A percentile compares a stretch with the other conserved stretches of the same genome.
Evolutionary conservation across 53 echinoderm and acorn worm species (phyloP).

Genomic region (Echinometra lucunter): DNA sequence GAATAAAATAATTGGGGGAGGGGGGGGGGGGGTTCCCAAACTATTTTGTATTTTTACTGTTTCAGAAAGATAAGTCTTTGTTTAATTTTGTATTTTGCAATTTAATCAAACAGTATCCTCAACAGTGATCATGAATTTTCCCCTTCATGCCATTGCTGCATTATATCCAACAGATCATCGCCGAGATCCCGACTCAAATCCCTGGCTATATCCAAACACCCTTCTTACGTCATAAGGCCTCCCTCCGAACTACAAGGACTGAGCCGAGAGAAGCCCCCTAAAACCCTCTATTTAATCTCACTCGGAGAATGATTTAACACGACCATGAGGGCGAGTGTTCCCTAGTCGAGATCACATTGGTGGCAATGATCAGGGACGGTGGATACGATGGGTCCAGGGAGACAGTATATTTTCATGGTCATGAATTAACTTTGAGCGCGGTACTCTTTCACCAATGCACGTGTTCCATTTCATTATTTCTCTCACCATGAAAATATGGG

Average conservation of each 20-base stretch:
- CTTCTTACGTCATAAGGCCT: neutral
- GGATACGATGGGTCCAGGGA: neutral
- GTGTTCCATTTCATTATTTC: slow-evolving; percentile 8
- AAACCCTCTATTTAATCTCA: neutral
- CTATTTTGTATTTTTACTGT: neutral
- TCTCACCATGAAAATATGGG: neutral
- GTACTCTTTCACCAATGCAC: neutral
- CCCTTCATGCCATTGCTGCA: neutral
- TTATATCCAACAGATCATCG: neutral
- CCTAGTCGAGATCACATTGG: neutral
- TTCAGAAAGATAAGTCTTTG: neutral
- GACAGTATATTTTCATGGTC: slow-evolving; percentile 15
- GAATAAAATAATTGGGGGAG: neutral
- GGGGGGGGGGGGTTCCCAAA: too few relatives aligned
- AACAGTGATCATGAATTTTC: neutral
- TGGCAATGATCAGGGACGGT: neutral
- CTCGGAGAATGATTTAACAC: slow-evolving; percentile 3
- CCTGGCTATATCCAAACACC: neutral
- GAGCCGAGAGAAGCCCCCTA: neutral
- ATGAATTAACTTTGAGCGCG: neutral
- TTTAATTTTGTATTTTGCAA: neutral
- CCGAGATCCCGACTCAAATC: neutral
- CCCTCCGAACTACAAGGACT: neutral
- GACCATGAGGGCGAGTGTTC: neutral
- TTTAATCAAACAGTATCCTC: too few relatives aligned